These are phyloP conservation scores for Picus viridis DNA, from an alignment of 2,797 vertebrate genomes.

Conservation along the genomic window DNA sequence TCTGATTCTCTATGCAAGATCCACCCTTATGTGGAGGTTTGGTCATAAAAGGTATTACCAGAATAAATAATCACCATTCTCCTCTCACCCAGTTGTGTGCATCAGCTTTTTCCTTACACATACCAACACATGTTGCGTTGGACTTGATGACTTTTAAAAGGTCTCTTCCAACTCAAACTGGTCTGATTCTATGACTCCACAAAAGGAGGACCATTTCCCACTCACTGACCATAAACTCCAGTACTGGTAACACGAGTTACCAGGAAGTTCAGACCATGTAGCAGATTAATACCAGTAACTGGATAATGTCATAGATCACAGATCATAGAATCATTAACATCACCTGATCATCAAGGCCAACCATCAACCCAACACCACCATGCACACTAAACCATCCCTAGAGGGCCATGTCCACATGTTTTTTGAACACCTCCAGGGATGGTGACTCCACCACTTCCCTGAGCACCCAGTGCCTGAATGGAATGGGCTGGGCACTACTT, in stretches of 20 bases:
- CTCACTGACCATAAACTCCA: accelerated
- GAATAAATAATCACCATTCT: neutral
- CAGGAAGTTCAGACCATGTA: neutral
- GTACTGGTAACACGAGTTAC: neutral
- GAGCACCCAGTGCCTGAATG: no score
- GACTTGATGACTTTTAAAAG: no score
- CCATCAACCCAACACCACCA: no score
- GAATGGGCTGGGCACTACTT: neutral
- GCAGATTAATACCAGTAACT: neutral
- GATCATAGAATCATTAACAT: no score
- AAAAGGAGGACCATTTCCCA: neutral
- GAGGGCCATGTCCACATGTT: no score
- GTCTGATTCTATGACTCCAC: no score
- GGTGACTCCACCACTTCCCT: no score
- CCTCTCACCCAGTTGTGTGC: neutral
- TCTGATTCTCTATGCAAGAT: neutral
- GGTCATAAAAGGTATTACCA: neutral
- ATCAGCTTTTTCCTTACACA: neutral
- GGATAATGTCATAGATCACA: neutral
- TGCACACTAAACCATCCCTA: no score
- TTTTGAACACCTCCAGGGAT: no score
- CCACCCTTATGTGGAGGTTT: neutral
- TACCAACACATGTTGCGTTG: no score
- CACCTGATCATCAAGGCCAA: no score
- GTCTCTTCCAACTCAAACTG: no score